Conservation (phyloP, 2,888 invertebrate species). For the Saturnia pavonia region DNA sequence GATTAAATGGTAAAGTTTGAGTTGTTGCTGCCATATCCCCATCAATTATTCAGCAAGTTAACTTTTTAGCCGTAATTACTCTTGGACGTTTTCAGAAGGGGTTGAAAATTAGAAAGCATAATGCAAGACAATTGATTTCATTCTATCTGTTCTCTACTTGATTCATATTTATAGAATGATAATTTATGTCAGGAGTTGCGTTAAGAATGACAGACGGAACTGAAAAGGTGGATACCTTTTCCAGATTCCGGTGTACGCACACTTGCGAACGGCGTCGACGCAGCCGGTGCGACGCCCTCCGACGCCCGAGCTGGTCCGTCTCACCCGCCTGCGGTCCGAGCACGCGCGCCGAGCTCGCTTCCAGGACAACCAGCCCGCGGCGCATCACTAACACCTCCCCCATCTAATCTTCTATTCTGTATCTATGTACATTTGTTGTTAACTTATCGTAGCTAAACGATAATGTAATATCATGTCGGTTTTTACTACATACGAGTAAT, state of each 20-base stretch:
- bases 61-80: neutral
- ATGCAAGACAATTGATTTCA: no score
- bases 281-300: constrained; percentile 79
- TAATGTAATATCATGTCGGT: no score
- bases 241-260: constrained; percentile 86
- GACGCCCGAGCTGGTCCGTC: constrained; percentile 78
- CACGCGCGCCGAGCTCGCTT: constrained; percentile 30
- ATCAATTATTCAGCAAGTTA: no score
- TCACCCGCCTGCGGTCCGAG: constrained; percentile 56
- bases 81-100: neutral
- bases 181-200: neutral
- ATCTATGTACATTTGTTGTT: no score
- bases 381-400: constrained; percentile 1
- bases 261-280: constrained; percentile 83
- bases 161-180: constrained; percentile 4
- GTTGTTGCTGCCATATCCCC: no score
- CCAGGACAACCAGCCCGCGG: constrained; percentile 17
- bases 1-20: neutral
- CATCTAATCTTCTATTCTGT: neutral
- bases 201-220: neutral
- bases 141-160: no score
- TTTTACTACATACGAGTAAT: no score
- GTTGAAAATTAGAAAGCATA: neutral
- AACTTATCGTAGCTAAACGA: no score
- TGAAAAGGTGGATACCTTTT: no score